These are phyloP conservation scores for Ochropleura leucogaster DNA, from an alignment of 2,888 invertebrate species.

Conservation along the genomic window DNA sequence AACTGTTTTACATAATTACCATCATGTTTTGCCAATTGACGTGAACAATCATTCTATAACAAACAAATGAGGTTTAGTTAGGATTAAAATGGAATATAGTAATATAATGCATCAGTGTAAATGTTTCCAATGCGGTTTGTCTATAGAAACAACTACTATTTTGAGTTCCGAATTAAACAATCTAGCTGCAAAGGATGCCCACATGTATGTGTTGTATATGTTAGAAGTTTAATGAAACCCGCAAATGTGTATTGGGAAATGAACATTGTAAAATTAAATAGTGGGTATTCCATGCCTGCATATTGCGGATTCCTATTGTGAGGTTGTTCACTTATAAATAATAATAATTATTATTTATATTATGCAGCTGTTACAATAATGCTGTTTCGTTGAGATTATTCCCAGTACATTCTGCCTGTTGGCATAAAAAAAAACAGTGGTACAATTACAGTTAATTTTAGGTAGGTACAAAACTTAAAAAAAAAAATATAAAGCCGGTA, in stretches of 20 bases:
- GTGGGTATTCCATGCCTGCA: not conserved
- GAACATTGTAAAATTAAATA: not conserved
- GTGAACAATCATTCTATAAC: not conserved
- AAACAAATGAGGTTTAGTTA: conserved; percentile 3
- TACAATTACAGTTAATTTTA: no score
- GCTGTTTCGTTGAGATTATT: no score
- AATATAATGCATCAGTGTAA: conserved; percentile 17
- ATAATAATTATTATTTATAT: no score
- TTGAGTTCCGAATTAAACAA: conserved; percentile 20
- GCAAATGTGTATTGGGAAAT: conserved; percentile 20
- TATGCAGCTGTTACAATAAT: no score
- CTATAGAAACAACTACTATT: conserved; percentile 43
- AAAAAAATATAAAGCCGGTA: no score
- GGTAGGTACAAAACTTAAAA: no score
- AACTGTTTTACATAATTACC: no score
- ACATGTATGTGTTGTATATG: conserved; percentile 5
- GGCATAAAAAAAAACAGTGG: no score
- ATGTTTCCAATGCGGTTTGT: conserved; percentile 28
- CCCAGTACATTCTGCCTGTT: no score
- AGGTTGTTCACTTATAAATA: not conserved
- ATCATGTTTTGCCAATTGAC: not conserved
- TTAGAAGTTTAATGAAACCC: conserved; percentile 19
- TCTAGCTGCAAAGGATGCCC: conserved; percentile 30
- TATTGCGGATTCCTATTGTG: not conserved
- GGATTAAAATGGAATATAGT: not conserved